Evolutionary conservation across 2,888 invertebrate species (phyloP), one percentile per base, ranked within the genome.

Genomic region (Clunio marinus): DNA sequence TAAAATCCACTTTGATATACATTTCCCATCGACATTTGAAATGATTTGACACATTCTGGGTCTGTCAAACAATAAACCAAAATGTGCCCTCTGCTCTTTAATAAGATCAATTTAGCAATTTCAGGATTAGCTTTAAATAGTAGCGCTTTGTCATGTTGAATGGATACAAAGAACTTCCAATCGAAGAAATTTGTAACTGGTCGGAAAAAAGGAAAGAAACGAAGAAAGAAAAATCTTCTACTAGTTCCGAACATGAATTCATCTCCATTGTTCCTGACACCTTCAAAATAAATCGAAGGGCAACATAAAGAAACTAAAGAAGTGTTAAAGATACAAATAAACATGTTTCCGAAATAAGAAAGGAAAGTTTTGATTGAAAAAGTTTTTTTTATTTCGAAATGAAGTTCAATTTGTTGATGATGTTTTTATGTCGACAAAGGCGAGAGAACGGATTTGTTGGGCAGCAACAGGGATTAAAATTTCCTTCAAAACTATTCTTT

Each of bases 291-390:
- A 24, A 32, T 22, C 27, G 45, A 46, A 13, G 45, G 20, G 22
- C 45, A 63, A 37, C 25, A 20, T n/a, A 45, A 25, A 20, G 17
- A 46, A 3, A 51, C n/a, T 5, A 51, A 66, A 66, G 66, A 63
- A 66, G 66, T 66, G 66, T 66, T 66, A 66, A 66, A 66, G 66
- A 66, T 55, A 66, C 63, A 65, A 65, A 65, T 55, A 66, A 66
- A 66, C 66, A 66, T 66, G 51, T 66, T 66, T 46, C 55, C 2
- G 46, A 7, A 35, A 15, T 8, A 22, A 51, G 5, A 57, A 27
- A 32, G 32, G 10, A 32, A 57, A 24, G 7, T 57, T 57, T 13
- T 57, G 57, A 57, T 57, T 57, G 57, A 57, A 59, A 35, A 59
- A 59, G 20, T 59, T 59, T 35, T 25, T 25, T n/a, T 10, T 8